These are phyloP conservation scores for Altica lythri DNA, from an alignment of 2,888 invertebrate genomes.

Conservation along the genomic window DNA sequence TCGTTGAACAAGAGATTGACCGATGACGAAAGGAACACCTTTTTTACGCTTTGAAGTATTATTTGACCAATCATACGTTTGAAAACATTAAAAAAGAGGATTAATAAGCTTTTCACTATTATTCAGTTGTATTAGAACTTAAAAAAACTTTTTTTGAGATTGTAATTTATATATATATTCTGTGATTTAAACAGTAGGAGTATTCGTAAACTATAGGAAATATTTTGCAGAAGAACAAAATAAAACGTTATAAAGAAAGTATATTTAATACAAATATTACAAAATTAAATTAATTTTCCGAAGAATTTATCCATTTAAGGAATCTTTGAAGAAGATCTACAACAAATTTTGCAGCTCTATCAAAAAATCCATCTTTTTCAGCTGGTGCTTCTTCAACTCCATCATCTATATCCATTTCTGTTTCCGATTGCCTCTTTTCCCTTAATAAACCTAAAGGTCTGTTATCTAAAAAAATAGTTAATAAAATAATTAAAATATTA, in stretches of 20 bases:
- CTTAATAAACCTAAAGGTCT: conserved; percentile 16
- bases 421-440: conserved; percentile 31
- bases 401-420: conserved; percentile 33
- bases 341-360: conserved; percentile 56
- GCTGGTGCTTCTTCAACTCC: conserved; percentile 27
- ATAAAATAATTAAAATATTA: not conserved
- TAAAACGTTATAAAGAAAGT: not conserved
- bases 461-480: conserved; percentile 13
- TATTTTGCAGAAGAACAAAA: conserved; percentile 21
- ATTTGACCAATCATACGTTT: too few relatives aligned
- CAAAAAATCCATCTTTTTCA: conserved; percentile 51
- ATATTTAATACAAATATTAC: not conserved
- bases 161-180: not conserved
- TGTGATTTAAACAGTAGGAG: too few relatives aligned
- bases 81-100: too few relatives aligned
- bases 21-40: too few relatives aligned
- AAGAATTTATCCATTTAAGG: conserved; percentile 56
- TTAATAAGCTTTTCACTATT: too few relatives aligned
- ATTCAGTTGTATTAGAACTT: too few relatives aligned
- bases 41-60: too few relatives aligned
- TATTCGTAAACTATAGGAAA: too few relatives aligned
- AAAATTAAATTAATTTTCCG: conserved; percentile 41
- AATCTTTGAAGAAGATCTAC: conserved; percentile 56
- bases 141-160: not conserved
- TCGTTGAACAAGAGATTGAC: too few relatives aligned